Percentiles rank a stretch among this genome's conserved stretches.
Evolutionary conservation across 1,140 invertebrate genomes (phyloP).

Genomic region (Drosophila eugracilis): DNA sequence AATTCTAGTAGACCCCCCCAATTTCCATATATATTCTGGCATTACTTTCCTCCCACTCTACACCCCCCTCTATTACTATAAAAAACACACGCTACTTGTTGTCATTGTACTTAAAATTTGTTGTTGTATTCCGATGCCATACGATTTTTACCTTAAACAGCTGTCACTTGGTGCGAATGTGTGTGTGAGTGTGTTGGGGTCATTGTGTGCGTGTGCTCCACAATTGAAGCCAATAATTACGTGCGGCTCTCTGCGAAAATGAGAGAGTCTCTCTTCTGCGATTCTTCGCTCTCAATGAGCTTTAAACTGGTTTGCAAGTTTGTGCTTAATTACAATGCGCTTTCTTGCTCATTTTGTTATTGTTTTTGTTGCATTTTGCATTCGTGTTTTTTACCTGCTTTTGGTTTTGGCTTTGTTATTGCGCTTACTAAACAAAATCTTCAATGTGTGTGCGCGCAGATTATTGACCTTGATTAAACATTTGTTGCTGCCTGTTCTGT

Average conservation of each 20-base stretch:
- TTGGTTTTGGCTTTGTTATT: conserved; percentile 40
- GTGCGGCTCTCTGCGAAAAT: conserved; percentile 12
- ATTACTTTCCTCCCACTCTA: neutral
- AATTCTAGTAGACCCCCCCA: conserved; percentile 10
- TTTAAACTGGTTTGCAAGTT: conserved; percentile 74
- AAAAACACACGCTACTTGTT: conserved; percentile 64
- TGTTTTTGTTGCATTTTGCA: conserved; percentile 65
- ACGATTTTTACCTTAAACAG: conserved; percentile 73
- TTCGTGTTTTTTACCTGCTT: conserved; percentile 61
- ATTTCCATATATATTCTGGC: conserved; percentile 7
- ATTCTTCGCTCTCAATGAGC: conserved; percentile 25
- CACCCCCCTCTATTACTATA: neutral
- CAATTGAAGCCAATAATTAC: conserved; percentile 59
- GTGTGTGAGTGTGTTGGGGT: conserved; percentile 23
- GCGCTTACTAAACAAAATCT: conserved; percentile 70
- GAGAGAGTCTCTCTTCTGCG: conserved; percentile 8
- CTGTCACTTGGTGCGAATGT: conserved; percentile 59
- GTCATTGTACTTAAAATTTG: conserved; percentile 51
- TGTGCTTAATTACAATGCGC: conserved; percentile 77
- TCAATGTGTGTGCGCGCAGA: conserved; percentile 56
- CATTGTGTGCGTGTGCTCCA: conserved; percentile 42
- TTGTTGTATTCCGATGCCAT: conserved; percentile 37
- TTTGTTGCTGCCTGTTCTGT: conserved; percentile 44
- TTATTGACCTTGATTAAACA: conserved; percentile 81
- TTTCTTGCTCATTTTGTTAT: conserved; percentile 54